phyloP scores from a whole-genome alignment of 2,797 vertebrate genomes.

The Halcyon chelicuti region DNA sequence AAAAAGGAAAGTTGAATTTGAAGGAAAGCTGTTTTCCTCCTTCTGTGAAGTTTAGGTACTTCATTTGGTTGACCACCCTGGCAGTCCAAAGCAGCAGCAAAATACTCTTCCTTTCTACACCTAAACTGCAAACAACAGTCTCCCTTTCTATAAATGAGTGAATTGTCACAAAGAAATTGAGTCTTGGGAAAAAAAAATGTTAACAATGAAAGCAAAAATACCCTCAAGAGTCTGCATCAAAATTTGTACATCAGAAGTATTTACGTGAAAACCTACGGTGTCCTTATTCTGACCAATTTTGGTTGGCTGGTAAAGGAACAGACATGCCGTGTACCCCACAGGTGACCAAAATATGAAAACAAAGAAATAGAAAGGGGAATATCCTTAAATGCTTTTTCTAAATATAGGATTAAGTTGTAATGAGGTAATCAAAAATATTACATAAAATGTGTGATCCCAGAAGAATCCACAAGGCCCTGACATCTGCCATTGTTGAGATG shows the following conservation, averaged over 20 bases:
- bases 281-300: not conserved
- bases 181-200: not conserved
- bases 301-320: not conserved
- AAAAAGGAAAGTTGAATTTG: not conserved
- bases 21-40: not conserved
- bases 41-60: not conserved
- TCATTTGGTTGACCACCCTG: not conserved
- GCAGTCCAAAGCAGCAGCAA: not conserved
- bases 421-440: not conserved
- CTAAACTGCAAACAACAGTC: not conserved
- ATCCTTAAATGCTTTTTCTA: not conserved
- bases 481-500: not conserved
- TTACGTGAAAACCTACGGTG: not conserved
- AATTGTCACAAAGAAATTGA: not conserved
- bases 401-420: not conserved
- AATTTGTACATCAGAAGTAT: not conserved
- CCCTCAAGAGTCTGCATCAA: not conserved
- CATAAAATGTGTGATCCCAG: not conserved
- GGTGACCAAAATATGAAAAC: not conserved
- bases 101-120: not conserved
- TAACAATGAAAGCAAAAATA: not conserved
- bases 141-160: fast-evolving
- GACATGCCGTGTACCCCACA: too few species aligned
- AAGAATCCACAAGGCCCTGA: not conserved
- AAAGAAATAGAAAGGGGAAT: not conserved